A percentile compares a stretch with the other conserved stretches of the same genome.
These are phyloP conservation scores for Pterocles gutturalis DNA, from an alignment of 2,113 vertebrate species.

Conservation along the genomic window DNA sequence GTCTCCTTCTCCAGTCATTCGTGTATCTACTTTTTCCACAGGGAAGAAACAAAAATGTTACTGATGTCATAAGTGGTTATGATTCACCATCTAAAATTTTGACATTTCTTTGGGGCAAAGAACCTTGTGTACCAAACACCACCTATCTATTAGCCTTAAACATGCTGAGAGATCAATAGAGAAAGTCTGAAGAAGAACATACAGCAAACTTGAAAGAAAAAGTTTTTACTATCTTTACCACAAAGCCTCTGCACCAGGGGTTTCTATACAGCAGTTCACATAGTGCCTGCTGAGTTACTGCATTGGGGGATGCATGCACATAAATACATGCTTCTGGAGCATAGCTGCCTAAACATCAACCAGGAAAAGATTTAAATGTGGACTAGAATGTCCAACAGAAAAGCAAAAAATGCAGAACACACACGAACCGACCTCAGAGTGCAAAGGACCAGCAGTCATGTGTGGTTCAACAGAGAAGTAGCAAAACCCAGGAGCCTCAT, in stretches of 20 bases:
- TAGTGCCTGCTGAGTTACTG: background rate
- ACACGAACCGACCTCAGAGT: background rate
- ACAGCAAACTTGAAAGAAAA: background rate
- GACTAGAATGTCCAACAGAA: background rate
- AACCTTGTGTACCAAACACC: background rate
- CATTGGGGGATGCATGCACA: background rate
- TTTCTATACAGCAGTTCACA: background rate
- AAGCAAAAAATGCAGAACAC: background rate
- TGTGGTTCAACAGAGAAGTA: background rate
- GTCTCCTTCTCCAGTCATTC: background rate
- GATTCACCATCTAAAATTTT: background rate
- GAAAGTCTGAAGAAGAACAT: background rate
- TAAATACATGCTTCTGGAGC: background rate
- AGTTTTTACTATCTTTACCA: background rate
- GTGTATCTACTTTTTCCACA: background rate
- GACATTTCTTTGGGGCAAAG: background rate
- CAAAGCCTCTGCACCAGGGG: background rate
- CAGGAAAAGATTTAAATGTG: background rate
- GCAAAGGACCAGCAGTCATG: background rate
- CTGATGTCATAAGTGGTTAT: background rate
- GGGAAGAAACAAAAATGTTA: background rate
- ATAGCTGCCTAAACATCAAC: background rate
- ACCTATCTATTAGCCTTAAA: background rate
- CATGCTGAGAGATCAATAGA: background rate
- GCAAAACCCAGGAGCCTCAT: background rate